phyloP scores from a whole-genome alignment of 2,888 invertebrate genomes.

The Dicycla oo region DNA sequence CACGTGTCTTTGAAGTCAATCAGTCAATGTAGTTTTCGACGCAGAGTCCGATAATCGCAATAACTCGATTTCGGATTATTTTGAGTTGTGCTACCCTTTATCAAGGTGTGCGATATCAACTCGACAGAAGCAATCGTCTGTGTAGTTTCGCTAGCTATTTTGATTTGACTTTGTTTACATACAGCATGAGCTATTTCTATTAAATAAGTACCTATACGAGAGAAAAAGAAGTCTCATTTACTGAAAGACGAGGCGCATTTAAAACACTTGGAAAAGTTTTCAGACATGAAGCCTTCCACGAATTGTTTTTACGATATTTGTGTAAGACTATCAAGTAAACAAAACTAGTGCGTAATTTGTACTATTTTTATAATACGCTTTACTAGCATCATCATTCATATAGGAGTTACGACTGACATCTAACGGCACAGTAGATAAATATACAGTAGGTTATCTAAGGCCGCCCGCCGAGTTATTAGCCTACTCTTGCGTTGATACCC shows the following conservation, averaged over 20 bases:
- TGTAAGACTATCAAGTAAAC: neutral
- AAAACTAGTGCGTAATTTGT: constrained; percentile 1
- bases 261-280: neutral
- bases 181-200: neutral
- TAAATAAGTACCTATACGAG: neutral
- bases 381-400: constrained; percentile 8
- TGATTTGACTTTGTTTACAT: neutral
- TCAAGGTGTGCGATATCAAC: too few species aligned
- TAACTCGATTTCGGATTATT: too few species aligned
- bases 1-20: too few species aligned
- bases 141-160: neutral
- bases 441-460: too few species aligned
- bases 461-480: too few species aligned
- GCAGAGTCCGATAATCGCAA: too few species aligned
- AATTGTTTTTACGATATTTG: neutral
- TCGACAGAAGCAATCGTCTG: neutral
- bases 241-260: neutral
- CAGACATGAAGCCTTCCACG: neutral
- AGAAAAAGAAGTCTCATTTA: neutral
- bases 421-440: too few species aligned
- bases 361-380: neutral
- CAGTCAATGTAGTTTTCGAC: too few species aligned
- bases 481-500: too few species aligned
- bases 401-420: constrained; percentile 23
- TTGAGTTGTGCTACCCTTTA: too few species aligned